Percentiles rank a stretch among this genome's conserved stretches.
phyloP scores from a whole-genome alignment of 2,888 invertebrate species.

The Lypha dubia region DNA sequence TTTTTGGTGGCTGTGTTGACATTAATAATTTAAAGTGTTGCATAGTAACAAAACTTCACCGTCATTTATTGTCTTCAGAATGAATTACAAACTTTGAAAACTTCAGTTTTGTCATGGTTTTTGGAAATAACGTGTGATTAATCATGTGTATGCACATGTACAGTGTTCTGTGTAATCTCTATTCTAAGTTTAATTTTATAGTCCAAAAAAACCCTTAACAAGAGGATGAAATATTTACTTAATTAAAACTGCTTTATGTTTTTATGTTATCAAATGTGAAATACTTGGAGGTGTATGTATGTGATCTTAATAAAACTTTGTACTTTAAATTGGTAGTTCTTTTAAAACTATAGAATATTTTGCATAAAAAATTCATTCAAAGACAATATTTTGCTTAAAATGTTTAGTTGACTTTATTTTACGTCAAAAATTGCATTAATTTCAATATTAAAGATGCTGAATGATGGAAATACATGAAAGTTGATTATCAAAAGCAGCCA shows the following conservation, averaged over 20 bases:
- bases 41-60: conserved; percentile 49
- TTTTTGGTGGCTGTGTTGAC: conserved; percentile 53
- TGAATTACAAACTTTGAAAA: conserved; percentile 36
- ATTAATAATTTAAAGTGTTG: conserved; percentile 70
- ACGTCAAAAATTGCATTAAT: too few species aligned
- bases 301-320: neutral
- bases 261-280: neutral
- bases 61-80: conserved; percentile 21
- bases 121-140: conserved; percentile 48
- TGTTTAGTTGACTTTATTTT: too few species aligned
- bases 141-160: conserved; percentile 41
- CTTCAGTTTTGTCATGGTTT: neutral
- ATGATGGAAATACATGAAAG: too few species aligned
- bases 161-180: neutral
- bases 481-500: too few species aligned
- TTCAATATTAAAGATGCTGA: too few species aligned
- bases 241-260: neutral
- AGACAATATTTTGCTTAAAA: too few species aligned
- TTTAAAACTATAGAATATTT: too few species aligned
- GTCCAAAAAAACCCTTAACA: neutral
- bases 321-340: too few species aligned
- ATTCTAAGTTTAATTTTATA: conserved; percentile 1
- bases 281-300: neutral
- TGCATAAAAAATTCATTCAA: too few species aligned
- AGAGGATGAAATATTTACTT: neutral